Evolutionary conservation across 2,888 invertebrate species (phyloP).

Genomic region (Eumacrocentrus americanus): DNA sequence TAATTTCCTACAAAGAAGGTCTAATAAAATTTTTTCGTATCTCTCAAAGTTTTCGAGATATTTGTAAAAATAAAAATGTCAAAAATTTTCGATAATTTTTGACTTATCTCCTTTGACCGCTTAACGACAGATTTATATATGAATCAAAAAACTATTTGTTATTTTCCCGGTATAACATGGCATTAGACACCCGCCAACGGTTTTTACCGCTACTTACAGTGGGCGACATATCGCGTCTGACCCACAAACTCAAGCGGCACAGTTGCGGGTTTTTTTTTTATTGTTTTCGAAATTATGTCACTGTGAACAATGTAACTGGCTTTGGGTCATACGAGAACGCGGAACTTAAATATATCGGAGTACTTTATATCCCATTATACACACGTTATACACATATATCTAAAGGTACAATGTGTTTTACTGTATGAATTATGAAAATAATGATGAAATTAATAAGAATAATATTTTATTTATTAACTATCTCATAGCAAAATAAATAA

Average conservation of each 20-base stretch:
- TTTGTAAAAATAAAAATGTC: too few species aligned
- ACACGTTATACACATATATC: too few species aligned
- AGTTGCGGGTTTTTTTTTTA: slow-evolving; percentile 19
- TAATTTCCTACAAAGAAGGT: too few species aligned
- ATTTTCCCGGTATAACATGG: slow-evolving; percentile 18
- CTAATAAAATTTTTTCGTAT: too few species aligned
- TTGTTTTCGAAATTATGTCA: slow-evolving; percentile 28
- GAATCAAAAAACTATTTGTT: too few species aligned
- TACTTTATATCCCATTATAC: neutral
- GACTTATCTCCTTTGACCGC: too few species aligned
- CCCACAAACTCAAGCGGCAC: slow-evolving; percentile 29
- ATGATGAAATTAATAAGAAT: neutral
- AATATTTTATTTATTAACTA: neutral
- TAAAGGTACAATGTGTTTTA: too few species aligned
- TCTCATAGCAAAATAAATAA: neutral
- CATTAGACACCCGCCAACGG: slow-evolving; percentile 27
- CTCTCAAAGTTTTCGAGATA: too few species aligned
- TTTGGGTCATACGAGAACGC: slow-evolving; percentile 3
- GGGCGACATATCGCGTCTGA: slow-evolving; percentile 27
- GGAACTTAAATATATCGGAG: neutral
- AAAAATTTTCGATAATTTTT: too few species aligned
- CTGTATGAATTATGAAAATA: too few species aligned
- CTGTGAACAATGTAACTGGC: slow-evolving; percentile 14
- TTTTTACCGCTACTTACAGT: slow-evolving; percentile 25
- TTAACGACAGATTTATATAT: too few species aligned